Base-by-base conservation (phyloP, 2,113 vertebrate genomes). In the Paramormyrops kingsleyae region DNA sequence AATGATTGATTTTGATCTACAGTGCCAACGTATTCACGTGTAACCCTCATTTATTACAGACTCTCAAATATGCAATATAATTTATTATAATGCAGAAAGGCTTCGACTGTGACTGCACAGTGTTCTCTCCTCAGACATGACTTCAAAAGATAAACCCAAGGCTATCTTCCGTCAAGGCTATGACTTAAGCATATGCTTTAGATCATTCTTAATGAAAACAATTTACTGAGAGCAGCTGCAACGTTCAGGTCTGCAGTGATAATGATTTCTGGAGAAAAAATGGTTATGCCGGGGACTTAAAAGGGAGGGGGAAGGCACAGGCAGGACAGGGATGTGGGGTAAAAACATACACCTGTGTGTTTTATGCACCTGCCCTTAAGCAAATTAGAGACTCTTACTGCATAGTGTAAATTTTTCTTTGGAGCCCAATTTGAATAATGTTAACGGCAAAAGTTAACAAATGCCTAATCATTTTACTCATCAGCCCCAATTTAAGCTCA, bases 1-100 rank as follows among this genome's bases (percentile, higher is more conserved):
- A 90, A 62, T 50, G 47, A 83, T 74, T 90, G 85, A 90, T 87
- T 90, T 70, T 86, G 66, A 90, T 87, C 62, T 70, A 50, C 53
- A 42, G 42, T 39, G 42, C 70, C 83, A 59, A 66, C 46, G 31
- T 59, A 90, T 66, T 87, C 42, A 66, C 39, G 42, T 86, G 47
- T 89, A 56, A 21, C 88, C 74, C 21, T 24, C 74, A 62, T 56
- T 86, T 49, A 90, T 90, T 90, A 70, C 46, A 49, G 59, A 87
- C 62, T 70, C 44, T 49, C 84, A 56, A 50, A 46, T 53, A 90
- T 46, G 44, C 66, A 31, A 80, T 74, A 90, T 47, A 87, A 70
- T 84, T 62, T 90, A 87, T 70, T 90, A 87, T 90, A 59, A 39
- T 49, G 85, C 83, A 87, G 62, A 27, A 44, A 47, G 21, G 44